Evolutionary conservation across 2,888 invertebrate species (phyloP), one percentile per base, ranked within the genome.

Genomic region (Dusona sp.): DNA sequence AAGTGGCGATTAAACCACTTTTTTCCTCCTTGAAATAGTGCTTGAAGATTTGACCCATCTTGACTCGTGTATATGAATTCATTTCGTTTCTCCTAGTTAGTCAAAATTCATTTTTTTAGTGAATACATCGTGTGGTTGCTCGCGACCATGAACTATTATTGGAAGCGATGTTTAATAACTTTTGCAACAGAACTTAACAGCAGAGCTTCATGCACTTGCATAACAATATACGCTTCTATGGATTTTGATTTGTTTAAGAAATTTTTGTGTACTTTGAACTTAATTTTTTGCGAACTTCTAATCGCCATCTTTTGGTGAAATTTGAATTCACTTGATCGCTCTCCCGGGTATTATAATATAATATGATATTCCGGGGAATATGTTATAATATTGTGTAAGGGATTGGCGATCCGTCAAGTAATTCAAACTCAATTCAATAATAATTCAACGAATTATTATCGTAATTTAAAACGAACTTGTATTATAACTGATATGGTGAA

Each of bases 1-100:
- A 51, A 61, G 64, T 61, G 64, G 48, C 51, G 36, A 51, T 78
- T 77, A 38, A 72, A 72, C 29, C 36, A 22, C 19, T 70, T 42
- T 68, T 45, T 16, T 48, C 11, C 13, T 16, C 8, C 19, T 48
- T 38, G 11, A 22, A 25, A 48, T 19, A 22, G 8, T 48, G 2
- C 48, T 29, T 13, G 8, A 48, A 29, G 16, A 8, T 36, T 33
- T 33, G 1, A 33, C n/a, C n/a, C n/a, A 9, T 65, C 3, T 72
- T 2, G 51, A 48, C 72, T 36, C 72, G n/a, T 29, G 70, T 16
- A 42, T 22, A 22, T 42, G 67, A 29, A 16, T 29, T 48, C 70
- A 25, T 70, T 70, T 2, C 19, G 9, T 6, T 70, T 70, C 19
- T 25, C n/a, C 1, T 38, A 13, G 29, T 70, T 6, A 48, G 22